Percentiles rank a stretch among this genome's conserved stretches.
These are phyloP conservation scores for Sebastolobus alascanus DNA, from an alignment of 2,797 vertebrate species.

Conservation along the genomic window DNA sequence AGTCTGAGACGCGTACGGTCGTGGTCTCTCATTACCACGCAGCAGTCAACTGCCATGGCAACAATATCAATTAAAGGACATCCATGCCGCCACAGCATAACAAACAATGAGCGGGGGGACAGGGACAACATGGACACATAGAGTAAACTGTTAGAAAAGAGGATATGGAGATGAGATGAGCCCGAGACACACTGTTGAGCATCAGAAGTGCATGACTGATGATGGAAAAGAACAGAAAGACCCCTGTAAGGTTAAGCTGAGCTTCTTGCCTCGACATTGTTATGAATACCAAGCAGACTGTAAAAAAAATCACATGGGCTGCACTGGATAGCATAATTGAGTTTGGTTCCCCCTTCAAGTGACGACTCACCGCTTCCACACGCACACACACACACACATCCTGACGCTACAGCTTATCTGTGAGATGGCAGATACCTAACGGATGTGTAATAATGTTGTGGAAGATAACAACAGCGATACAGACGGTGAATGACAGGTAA, in stretches of 20 bases:
- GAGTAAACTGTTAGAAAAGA: slow-evolving; percentile 23
- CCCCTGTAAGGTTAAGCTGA: slow-evolving; percentile 2
- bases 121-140: slow-evolving; percentile 11
- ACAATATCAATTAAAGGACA: slow-evolving; percentile 65
- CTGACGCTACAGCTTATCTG: slow-evolving; percentile 34
- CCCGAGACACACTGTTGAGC: slow-evolving; percentile 10
- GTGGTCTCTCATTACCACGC: slow-evolving; percentile 73
- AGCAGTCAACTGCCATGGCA: slow-evolving; percentile 55
- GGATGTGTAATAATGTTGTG: slow-evolving; percentile 45
- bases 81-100: slow-evolving; percentile 25
- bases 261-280: slow-evolving; percentile 22
- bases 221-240: slow-evolving; percentile 19
- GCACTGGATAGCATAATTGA: slow-evolving; percentile 29
- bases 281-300: slow-evolving; percentile 43
- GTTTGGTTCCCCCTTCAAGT: slow-evolving; percentile 38
- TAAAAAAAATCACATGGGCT: slow-evolving; percentile 20
- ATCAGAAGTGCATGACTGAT: slow-evolving; percentile 10
- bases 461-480: slow-evolving; percentile 33
- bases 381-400: slow-evolving; percentile 5
- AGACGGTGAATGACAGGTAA: slow-evolving; percentile 55
- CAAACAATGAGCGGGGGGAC: slow-evolving; percentile 28
- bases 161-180: slow-evolving; percentile 34
- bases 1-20: slow-evolving; percentile 42
- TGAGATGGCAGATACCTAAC: slow-evolving; percentile 18
- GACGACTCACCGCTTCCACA: slow-evolving; percentile 16